Percentiles rank a stretch among this genome's conserved stretches.
These are phyloP conservation scores for Aleiodes leptofemur DNA, from an alignment of 2,888 invertebrate species.

Conservation along the genomic window DNA sequence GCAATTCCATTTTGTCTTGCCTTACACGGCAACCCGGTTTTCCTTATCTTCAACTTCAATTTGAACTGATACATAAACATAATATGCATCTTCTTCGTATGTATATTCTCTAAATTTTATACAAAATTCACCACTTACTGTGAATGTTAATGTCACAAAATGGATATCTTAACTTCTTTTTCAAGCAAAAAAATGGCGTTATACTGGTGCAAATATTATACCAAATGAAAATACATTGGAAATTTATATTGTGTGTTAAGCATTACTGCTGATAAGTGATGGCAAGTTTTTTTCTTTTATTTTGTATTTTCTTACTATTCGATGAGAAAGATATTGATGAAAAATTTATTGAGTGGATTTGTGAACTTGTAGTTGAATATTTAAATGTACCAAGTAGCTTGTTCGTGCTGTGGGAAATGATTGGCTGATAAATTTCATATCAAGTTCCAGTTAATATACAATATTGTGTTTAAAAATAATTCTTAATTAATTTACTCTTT, in stretches of 20 bases:
- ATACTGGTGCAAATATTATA: neutral
- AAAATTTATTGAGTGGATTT: too few species aligned
- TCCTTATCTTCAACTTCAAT: slow-evolving; percentile 36
- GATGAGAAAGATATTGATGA: too few species aligned
- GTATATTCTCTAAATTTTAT: slow-evolving; percentile 6
- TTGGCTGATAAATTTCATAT: too few species aligned
- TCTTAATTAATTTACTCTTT: too few species aligned
- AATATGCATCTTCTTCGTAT: slow-evolving; percentile 28
- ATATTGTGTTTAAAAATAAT: too few species aligned
- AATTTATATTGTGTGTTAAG: neutral
- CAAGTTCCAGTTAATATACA: too few species aligned
- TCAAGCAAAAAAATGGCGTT: neutral
- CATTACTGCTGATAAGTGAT: too few species aligned
- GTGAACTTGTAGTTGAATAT: too few species aligned
- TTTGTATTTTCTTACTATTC: too few species aligned
- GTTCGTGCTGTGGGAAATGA: too few species aligned
- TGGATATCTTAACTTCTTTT: slow-evolving; percentile 25
- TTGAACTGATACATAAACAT: slow-evolving; percentile 33
- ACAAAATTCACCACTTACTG: neutral
- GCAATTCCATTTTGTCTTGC: slow-evolving; percentile 5
- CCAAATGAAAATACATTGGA: neutral
- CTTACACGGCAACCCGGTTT: slow-evolving; percentile 47
- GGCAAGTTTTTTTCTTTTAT: too few species aligned
- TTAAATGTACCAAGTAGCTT: too few species aligned
- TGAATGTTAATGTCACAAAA: neutral